Conservation (phyloP, 2,888 invertebrate species). For the Agrochola macilenta region DNA sequence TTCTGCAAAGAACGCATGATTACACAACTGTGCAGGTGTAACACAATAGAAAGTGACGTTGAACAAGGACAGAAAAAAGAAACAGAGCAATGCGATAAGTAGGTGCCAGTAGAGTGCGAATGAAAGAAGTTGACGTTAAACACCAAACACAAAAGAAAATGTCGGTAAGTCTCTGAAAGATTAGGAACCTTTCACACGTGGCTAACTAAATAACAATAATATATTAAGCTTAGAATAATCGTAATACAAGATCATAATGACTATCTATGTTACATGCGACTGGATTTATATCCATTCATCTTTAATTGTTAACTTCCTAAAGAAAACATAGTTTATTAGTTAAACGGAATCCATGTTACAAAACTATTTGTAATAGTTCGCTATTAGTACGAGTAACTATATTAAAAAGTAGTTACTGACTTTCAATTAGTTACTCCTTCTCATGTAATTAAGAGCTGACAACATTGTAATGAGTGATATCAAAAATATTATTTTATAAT, state of each 20-base stretch:
- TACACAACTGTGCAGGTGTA: constrained; percentile 78
- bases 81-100: constrained; percentile 73
- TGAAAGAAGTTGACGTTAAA: constrained; percentile 75
- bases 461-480: constrained; percentile 27
- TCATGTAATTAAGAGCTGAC: constrained; percentile 19
- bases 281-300: background rate
- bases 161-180: constrained; percentile 69
- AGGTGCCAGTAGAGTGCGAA: constrained; percentile 76
- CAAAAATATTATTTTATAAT: constrained; percentile 44
- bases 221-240: background rate
- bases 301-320: too few species aligned
- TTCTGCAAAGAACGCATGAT: constrained; percentile 43
- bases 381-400: background rate
- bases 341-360: background rate
- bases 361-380: background rate
- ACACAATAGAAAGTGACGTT: constrained; percentile 64
- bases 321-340: background rate
- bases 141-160: constrained; percentile 65
- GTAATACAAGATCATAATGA: background rate
- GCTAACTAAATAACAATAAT: background rate
- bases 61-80: constrained; percentile 59
- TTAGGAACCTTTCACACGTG: constrained; percentile 18
- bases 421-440: background rate
- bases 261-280: background rate
- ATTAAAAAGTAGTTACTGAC: background rate